phyloP scores from a whole-genome alignment of 2,888 invertebrate genomes.

The Nycteola revayana region DNA sequence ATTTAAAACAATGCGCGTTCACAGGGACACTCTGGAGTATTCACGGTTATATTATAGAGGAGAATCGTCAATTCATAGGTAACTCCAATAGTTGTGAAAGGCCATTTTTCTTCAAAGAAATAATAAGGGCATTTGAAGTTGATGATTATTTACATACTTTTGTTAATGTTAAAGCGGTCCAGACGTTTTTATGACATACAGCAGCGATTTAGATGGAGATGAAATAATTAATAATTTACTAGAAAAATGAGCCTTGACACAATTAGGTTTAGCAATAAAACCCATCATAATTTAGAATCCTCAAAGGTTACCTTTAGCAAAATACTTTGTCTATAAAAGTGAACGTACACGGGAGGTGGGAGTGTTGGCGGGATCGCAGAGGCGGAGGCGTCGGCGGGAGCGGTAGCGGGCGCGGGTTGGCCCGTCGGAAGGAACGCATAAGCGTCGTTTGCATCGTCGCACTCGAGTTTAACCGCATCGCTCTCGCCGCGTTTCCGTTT shows the following conservation, averaged over 20 bases:
- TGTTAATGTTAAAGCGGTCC: too few relatives aligned
- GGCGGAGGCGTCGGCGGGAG: conserved; percentile 27
- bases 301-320: conserved; percentile 21
- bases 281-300: neutral
- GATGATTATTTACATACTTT: too few relatives aligned
- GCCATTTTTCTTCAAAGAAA: too few relatives aligned
- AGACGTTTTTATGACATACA: too few relatives aligned
- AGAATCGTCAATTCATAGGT: too few relatives aligned
- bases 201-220: too few relatives aligned
- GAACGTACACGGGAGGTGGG: conserved; percentile 48
- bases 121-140: too few relatives aligned
- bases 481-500: conserved; percentile 82
- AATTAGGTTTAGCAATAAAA: too few relatives aligned
- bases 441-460: conserved; percentile 86
- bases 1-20: conserved; percentile 4
- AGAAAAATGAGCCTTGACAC: too few relatives aligned
- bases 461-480: conserved; percentile 87
- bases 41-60: neutral
- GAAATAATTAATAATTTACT: too few relatives aligned
- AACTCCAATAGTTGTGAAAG: too few relatives aligned
- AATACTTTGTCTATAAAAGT: conserved; percentile 9
- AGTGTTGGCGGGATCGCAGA: conserved; percentile 39
- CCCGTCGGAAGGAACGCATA: conserved; percentile 84
- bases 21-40: conserved; percentile 34
- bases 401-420: conserved; percentile 39